Percentiles rank a stretch among this genome's conserved stretches.
Evolutionary conservation across 2,888 invertebrate species (phyloP).

Genomic region (Aromia moschata): DNA sequence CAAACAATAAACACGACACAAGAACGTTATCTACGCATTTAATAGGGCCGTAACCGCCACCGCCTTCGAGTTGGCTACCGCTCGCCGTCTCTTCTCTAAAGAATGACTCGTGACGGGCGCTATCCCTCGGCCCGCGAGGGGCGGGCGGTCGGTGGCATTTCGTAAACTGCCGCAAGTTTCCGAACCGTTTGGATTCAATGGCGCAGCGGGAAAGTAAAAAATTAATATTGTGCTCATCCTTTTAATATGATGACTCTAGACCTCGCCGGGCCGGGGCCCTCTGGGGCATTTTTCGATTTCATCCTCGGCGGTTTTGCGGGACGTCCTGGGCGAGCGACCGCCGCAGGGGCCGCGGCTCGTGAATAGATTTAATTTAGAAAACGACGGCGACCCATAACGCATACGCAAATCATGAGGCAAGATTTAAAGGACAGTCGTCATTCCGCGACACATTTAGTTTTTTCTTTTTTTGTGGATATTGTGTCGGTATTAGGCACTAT

Average conservation of each 20-base stretch:
- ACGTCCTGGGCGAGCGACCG: slow-evolving; percentile 3
- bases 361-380: slow-evolving; percentile 18
- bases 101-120: not conserved
- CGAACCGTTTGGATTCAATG: slow-evolving; percentile 31
- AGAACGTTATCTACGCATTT: too few species aligned
- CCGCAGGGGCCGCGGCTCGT: not conserved
- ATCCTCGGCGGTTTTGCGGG: slow-evolving; percentile 14
- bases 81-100: not conserved
- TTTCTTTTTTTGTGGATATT: too few species aligned
- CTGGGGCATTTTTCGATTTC: slow-evolving; percentile 10
- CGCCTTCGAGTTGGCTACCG: too few species aligned
- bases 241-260: slow-evolving; percentile 25
- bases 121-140: too few species aligned
- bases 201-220: slow-evolving; percentile 23
- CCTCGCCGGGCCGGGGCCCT: slow-evolving; percentile 6
- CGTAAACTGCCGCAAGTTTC: slow-evolving; percentile 19
- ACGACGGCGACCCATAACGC: not conserved
- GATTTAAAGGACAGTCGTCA: too few species aligned
- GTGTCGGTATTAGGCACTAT: too few species aligned
- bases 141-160: slow-evolving; percentile 23
- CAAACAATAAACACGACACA: too few species aligned
- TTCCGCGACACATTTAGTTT: too few species aligned
- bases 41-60: too few species aligned
- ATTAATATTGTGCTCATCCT: slow-evolving; percentile 31
- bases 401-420: not conserved